Percentiles rank a stretch among this genome's conserved stretches.
Conservation (phyloP, 1,140 invertebrate species). For the Caenorhabditis briggsae region DNA sequence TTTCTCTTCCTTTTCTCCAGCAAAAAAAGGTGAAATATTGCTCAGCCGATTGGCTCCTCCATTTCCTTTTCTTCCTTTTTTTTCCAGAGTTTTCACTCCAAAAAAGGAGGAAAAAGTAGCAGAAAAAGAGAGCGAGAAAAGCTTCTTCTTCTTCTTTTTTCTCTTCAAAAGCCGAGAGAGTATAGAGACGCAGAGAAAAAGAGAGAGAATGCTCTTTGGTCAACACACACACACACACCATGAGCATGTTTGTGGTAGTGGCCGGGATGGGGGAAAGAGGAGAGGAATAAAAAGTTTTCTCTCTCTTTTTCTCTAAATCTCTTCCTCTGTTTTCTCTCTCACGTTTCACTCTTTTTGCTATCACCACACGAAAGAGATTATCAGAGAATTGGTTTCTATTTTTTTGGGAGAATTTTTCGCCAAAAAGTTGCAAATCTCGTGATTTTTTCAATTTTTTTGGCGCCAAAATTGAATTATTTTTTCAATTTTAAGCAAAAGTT, state of each 20-base stretch:
- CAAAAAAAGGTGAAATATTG: constrained; percentile 1
- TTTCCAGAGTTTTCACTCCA: constrained; percentile 1
- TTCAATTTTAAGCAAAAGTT: too few relatives aligned
- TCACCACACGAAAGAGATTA: not conserved
- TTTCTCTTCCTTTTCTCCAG: not conserved
- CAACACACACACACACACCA: not conserved
- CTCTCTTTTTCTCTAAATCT: not conserved
- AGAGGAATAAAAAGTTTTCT: not conserved
- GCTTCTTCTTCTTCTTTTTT: constrained; percentile 6
- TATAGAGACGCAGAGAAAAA: constrained; percentile 19
- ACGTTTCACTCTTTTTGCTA: not conserved
- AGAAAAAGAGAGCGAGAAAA: not conserved
- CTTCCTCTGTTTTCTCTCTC: not conserved
- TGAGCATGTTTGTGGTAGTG: not conserved
- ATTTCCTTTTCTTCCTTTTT: not conserved
- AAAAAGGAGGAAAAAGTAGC: not conserved
- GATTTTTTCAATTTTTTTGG: too few relatives aligned
- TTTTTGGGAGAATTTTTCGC: not conserved
- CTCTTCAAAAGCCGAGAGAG: not conserved
- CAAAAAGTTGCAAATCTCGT: too few relatives aligned
- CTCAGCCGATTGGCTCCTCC: not conserved
- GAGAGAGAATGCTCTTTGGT: not conserved
- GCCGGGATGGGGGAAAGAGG: not conserved
- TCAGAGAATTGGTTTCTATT: too few relatives aligned
- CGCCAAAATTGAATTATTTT: too few relatives aligned